phyloP scores from a whole-genome alignment of 2,888 invertebrate genomes.

The Phyllotreta cruciferae region DNA sequence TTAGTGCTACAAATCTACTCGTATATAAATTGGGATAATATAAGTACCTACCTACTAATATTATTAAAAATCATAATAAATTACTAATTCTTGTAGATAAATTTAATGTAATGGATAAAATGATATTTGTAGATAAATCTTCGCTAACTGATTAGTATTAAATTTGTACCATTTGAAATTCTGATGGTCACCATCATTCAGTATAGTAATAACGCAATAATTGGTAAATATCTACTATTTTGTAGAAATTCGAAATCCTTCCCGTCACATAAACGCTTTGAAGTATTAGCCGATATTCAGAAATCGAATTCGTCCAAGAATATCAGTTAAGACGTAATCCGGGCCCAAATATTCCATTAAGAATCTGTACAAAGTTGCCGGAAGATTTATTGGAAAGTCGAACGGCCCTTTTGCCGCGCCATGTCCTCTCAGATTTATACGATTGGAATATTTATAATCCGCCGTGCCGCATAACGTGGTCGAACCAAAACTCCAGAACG shows the following conservation, averaged over 20 bases:
- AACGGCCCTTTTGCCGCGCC: conserved; percentile 42
- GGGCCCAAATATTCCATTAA: conserved; percentile 41
- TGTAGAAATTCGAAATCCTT: conserved; percentile 6
- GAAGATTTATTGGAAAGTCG: conserved; percentile 40
- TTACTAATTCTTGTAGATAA: too few species aligned
- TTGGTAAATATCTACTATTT: too few species aligned
- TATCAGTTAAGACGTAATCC: conserved; percentile 48
- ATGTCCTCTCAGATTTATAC: conserved; percentile 53
- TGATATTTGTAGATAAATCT: too few species aligned
- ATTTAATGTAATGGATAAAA: too few species aligned
- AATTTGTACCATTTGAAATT: too few species aligned
- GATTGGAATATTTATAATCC: conserved; percentile 58
- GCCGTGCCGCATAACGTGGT: conserved; percentile 48
- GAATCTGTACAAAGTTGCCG: conserved; percentile 38
- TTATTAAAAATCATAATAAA: too few species aligned
- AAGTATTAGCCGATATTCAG: conserved; percentile 50
- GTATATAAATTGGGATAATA: too few species aligned
- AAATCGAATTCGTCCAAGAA: conserved; percentile 55
- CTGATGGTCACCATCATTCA: too few species aligned
- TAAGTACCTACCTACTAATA: too few species aligned
- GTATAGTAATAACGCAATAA: too few species aligned
- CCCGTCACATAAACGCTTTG: conserved; percentile 53
- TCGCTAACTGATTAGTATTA: too few species aligned
- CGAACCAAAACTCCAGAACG: conserved; percentile 49
- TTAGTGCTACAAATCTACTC: too few species aligned